Conservation (phyloP, 1,140 invertebrate species). For the Saccostrea glomerata region DNA sequence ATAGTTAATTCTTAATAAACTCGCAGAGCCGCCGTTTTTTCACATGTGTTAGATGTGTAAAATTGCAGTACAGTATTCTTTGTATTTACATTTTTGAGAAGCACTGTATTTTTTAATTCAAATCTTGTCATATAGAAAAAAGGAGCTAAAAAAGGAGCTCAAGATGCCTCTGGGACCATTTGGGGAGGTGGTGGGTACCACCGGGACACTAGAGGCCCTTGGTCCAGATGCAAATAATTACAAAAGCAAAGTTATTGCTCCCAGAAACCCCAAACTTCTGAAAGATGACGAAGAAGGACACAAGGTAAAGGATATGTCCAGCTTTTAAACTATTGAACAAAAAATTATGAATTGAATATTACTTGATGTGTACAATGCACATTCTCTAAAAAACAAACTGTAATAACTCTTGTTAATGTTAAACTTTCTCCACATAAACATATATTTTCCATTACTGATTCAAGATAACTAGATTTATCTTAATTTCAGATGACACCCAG, state of each 20-base stretch:
- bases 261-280: conserved; percentile 78
- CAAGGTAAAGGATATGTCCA: conserved; percentile 59
- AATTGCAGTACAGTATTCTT: not conserved
- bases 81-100: not conserved
- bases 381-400: too few species aligned
- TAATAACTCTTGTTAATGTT: too few species aligned
- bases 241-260: conserved; percentile 77
- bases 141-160: not conserved
- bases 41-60: not conserved
- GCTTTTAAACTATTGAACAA: too few species aligned
- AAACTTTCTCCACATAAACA: too few species aligned
- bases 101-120: too few species aligned
- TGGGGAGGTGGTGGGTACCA: conserved; percentile 78
- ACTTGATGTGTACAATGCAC: too few species aligned
- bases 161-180: conserved; percentile 77
- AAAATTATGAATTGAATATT: too few species aligned
- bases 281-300: conserved; percentile 67
- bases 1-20: not conserved
- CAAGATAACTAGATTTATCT: not conserved
- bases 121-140: not conserved
- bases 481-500: conserved; percentile 77
- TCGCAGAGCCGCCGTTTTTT: not conserved
- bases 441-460: too few species aligned
- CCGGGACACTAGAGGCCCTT: conserved; percentile 74
- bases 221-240: conserved; percentile 71